phyloP scores from a whole-genome alignment of 37 sponge, comb jelly and placozoan genomes.

The Chondrosia reniformis region DNA sequence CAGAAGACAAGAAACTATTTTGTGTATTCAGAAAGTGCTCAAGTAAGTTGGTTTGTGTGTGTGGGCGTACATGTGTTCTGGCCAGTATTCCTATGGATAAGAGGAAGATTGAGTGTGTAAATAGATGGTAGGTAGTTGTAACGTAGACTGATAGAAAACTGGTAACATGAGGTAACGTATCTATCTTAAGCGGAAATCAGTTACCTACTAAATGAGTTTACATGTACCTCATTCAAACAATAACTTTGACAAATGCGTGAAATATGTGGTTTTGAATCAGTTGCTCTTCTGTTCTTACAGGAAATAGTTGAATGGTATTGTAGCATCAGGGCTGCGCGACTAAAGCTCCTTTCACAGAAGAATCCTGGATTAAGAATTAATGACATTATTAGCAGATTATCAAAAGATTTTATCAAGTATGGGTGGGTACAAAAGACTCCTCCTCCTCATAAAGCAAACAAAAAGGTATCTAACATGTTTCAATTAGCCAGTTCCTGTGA shows the following conservation, averaged over 20 bases:
- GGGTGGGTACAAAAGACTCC: conserved; percentile 77
- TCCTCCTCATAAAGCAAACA: conserved; percentile 8
- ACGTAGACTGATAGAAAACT: too few relatives aligned
- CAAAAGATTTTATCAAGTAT: conserved; percentile 66
- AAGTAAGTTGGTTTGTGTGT: conserved; percentile 53
- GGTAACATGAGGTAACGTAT: too few relatives aligned
- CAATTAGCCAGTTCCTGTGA: too few relatives aligned
- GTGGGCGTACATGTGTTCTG: too few relatives aligned
- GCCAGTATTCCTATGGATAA: too few relatives aligned
- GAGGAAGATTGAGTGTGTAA: too few relatives aligned
- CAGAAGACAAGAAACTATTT: conserved; percentile 72
- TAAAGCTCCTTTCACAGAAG: conserved; percentile 25
- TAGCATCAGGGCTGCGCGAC: conserved; percentile 60
- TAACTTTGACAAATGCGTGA: too few relatives aligned
- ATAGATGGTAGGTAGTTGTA: too few relatives aligned
- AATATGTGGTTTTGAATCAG: too few relatives aligned
- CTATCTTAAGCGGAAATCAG: too few relatives aligned
- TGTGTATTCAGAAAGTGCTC: conserved; percentile 64
- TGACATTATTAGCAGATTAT: conserved; percentile 18
- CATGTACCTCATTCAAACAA: too few relatives aligned
- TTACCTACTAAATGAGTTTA: too few relatives aligned
- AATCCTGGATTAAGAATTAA: conserved; percentile 21
- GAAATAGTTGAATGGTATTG: conserved; percentile 66
- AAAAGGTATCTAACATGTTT: not conserved
- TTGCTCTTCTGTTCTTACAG: conserved; percentile 17